Evolutionary conservation across 2,797 vertebrate species (phyloP).

Genomic region (Eulemur mongoz): DNA sequence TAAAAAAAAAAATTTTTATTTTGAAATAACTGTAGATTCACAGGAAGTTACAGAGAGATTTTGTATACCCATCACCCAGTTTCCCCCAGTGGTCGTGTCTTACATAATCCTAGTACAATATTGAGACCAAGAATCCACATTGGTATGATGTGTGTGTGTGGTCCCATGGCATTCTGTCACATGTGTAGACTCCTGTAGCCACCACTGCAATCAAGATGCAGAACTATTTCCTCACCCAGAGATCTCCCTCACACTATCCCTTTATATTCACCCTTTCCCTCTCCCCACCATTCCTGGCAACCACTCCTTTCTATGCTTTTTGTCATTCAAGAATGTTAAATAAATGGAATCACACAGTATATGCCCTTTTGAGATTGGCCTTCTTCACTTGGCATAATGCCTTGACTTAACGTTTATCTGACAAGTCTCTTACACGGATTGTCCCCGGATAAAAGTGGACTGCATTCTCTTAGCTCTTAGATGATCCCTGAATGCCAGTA

Average conservation of each 20-base stretch:
- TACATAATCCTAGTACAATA: accelerated
- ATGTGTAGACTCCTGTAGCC: background rate
- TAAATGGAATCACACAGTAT: background rate
- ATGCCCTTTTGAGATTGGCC: background rate
- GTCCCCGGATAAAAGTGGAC: background rate
- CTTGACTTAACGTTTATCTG: background rate
- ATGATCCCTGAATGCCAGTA: background rate
- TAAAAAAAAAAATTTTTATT: background rate
- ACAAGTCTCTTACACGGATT: background rate
- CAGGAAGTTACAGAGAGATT: background rate
- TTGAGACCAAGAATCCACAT: background rate
- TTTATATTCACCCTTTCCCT: background rate
- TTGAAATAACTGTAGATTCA: background rate
- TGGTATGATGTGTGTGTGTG: too few species aligned
- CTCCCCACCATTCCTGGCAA: background rate
- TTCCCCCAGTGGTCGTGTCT: background rate
- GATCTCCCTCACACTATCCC: accelerated
- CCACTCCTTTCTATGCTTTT: background rate
- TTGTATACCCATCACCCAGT: background rate
- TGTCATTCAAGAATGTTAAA: background rate
- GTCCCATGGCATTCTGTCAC: background rate
- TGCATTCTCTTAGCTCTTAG: background rate
- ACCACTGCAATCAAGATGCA: too few species aligned
- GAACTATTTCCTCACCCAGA: background rate
- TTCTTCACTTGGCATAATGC: background rate